Percentiles rank a stretch among this genome's conserved stretches.
phyloP scores from a whole-genome alignment of 2,113 vertebrate genomes.

The Ardeotis arabs region DNA sequence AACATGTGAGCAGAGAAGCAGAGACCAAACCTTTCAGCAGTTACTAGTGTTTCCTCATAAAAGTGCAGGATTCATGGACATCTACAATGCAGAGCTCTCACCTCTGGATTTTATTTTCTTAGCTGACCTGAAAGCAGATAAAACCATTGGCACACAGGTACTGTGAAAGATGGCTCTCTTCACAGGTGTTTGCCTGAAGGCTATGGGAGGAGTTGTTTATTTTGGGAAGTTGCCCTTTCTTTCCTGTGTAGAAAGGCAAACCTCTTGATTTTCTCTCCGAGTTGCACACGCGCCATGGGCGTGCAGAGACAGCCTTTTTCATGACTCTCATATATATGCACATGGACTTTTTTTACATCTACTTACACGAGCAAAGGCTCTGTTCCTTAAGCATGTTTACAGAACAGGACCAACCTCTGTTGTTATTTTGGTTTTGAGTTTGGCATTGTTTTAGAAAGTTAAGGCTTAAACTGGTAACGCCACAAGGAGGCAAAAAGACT shows the following conservation, averaged over 20 bases:
- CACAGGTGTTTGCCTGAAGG: constrained; percentile 43
- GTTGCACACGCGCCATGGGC: neutral
- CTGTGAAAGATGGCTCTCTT: neutral
- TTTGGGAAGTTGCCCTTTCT: neutral
- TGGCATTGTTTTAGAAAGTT: neutral
- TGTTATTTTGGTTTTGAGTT: neutral
- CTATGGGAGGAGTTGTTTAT: neutral
- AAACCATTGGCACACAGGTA: neutral
- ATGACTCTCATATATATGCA: neutral
- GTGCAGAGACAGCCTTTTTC: neutral
- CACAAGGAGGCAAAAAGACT: neutral
- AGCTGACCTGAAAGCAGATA: constrained; percentile 27
- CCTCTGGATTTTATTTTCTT: neutral
- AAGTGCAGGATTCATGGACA: neutral
- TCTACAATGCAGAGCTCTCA: neutral
- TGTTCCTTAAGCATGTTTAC: neutral
- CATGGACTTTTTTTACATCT: neutral
- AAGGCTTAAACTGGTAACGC: neutral
- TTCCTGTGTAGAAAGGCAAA: neutral
- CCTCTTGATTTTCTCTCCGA: neutral
- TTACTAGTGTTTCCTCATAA: neutral
- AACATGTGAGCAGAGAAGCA: neutral
- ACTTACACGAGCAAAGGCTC: neutral
- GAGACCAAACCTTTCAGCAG: neutral
- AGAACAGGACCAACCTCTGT: neutral